Evolutionary conservation across 2,113 vertebrate species (phyloP).

Genomic region (Cryptoleucopteryx plumbea): DNA sequence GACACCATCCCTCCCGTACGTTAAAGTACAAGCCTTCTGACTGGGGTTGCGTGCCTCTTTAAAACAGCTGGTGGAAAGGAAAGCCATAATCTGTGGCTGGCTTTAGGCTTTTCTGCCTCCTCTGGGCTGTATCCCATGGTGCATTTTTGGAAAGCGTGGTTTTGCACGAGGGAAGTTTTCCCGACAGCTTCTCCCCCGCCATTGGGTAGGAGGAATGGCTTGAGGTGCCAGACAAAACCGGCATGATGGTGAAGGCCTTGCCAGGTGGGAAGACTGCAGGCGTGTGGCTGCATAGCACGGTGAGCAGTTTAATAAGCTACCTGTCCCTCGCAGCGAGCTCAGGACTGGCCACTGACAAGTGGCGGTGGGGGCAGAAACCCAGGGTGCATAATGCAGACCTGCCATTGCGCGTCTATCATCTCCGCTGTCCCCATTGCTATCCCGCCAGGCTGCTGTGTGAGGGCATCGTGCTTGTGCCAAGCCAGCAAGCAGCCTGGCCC

Average conservation of each 20-base stretch:
- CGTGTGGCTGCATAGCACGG: accelerated
- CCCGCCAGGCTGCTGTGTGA: background rate
- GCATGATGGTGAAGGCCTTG: background rate
- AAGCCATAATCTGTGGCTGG: background rate
- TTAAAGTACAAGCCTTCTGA: background rate
- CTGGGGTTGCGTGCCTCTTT: background rate
- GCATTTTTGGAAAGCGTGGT: background rate
- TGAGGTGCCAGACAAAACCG: background rate
- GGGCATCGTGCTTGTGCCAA: accelerated
- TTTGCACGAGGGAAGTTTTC: background rate
- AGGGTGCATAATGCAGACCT: background rate
- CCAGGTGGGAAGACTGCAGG: background rate
- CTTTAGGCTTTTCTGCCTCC: background rate
- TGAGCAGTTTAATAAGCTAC: background rate
- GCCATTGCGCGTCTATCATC: accelerated
- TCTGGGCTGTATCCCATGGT: background rate
- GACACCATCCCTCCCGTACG: accelerated
- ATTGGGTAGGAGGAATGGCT: background rate
- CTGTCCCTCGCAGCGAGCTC: background rate
- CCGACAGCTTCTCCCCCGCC: background rate
- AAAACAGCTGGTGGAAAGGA: background rate
- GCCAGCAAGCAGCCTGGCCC: background rate
- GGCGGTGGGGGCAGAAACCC: accelerated
- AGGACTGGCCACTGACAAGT: background rate
- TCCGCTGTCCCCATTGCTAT: background rate